A percentile compares a stretch with the other conserved stretches of the same genome.
phyloP scores from a whole-genome alignment of 2,888 invertebrate genomes.

The Podabrus alpinus region DNA sequence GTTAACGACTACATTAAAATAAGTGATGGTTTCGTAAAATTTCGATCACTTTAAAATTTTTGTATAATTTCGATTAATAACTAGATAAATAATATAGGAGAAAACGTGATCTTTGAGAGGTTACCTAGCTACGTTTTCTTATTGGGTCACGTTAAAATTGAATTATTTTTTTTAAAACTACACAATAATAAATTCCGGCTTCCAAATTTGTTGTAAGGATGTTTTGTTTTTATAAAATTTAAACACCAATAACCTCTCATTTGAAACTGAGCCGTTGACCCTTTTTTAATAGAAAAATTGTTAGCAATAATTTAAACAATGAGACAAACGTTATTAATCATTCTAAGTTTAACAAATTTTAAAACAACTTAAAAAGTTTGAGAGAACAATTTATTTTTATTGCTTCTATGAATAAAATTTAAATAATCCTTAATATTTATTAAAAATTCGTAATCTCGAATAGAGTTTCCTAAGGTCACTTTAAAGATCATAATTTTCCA shows the following conservation, averaged over 20 bases:
- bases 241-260: neutral
- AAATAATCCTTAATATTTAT: neutral
- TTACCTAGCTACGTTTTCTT: too few relatives aligned
- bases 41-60: too few relatives aligned
- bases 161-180: neutral
- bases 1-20: neutral
- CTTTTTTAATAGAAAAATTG: neutral
- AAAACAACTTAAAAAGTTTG: neutral
- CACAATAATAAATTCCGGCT: neutral
- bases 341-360: neutral
- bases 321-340: neutral
- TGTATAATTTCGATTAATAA: too few relatives aligned
- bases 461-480: neutral
- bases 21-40: neutral
- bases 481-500: neutral
- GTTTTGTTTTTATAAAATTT: neutral
- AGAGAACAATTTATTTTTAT: neutral
- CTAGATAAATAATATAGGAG: too few relatives aligned
- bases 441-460: neutral
- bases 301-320: neutral
- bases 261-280: neutral
- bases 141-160: too few relatives aligned
- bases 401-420: neutral
- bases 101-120: too few relatives aligned
- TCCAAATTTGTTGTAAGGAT: neutral